Evolutionary conservation across 2,888 invertebrate genomes (phyloP).

Genomic region (Acanthosepion pharaonis): DNA sequence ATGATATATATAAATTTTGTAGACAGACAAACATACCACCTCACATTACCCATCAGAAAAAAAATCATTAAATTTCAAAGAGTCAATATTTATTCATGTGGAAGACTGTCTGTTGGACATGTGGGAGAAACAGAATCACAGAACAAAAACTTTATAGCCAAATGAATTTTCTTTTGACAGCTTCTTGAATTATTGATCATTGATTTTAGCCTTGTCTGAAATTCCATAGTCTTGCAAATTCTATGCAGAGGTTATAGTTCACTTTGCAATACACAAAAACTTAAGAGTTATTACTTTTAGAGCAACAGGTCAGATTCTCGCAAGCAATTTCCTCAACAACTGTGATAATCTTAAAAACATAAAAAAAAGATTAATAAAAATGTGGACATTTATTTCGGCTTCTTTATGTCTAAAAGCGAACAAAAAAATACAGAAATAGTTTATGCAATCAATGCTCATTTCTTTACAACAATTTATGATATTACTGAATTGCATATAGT

Average conservation of each 20-base stretch:
- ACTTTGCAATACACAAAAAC: background rate
- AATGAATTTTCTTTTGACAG: background rate
- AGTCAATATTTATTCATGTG: background rate
- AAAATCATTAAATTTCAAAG: background rate
- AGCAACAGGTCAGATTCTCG: background rate
- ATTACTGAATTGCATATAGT: too few relatives aligned
- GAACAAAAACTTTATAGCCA: background rate
- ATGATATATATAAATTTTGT: too few relatives aligned
- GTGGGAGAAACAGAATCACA: background rate
- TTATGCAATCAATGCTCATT: too few relatives aligned
- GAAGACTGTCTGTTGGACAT: background rate
- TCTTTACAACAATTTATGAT: too few relatives aligned
- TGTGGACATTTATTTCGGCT: too few relatives aligned
- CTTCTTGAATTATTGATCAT: background rate
- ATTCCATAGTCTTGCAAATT: background rate
- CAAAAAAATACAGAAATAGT: too few relatives aligned
- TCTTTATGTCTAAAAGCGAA: too few relatives aligned
- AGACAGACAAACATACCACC: background rate
- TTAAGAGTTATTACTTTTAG: background rate
- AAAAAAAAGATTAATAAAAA: background rate
- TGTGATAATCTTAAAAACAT: background rate
- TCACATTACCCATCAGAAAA: background rate
- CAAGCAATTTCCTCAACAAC: background rate
- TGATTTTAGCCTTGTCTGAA: background rate
- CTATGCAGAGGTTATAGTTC: background rate